These are phyloP conservation scores for Drosophila macrospina DNA, from an alignment of 2,888 invertebrate species.

Conservation along the genomic window DNA sequence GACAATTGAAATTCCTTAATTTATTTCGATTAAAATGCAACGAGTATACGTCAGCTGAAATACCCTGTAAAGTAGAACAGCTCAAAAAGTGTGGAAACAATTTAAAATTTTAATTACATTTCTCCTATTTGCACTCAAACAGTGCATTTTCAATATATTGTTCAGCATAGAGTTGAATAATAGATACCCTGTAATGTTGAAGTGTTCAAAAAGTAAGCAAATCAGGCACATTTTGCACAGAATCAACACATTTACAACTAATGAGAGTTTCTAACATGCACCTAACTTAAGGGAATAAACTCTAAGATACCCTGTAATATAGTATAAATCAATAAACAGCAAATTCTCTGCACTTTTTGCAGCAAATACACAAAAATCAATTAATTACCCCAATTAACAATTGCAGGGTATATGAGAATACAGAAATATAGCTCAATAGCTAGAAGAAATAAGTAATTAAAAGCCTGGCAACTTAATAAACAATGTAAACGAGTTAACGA, in stretches of 20 bases:
- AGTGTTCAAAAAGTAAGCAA: too few relatives aligned
- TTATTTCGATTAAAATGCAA: background rate
- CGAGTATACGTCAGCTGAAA: background rate
- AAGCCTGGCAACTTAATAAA: conserved; percentile 62
- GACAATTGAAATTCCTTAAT: too few relatives aligned
- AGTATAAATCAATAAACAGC: background rate
- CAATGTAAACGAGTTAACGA: conserved; percentile 74
- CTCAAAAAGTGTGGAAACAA: background rate
- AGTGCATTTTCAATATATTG: too few relatives aligned
- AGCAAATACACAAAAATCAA: too few relatives aligned
- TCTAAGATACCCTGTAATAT: background rate
- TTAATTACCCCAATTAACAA: background rate
- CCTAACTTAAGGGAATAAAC: background rate
- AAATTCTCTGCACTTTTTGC: background rate
- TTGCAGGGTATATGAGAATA: conserved; percentile 18
- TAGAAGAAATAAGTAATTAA: conserved; percentile 40
- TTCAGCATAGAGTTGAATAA: background rate
- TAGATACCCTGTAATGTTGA: background rate
- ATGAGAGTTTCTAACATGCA: too few relatives aligned
- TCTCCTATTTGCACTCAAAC: too few relatives aligned
- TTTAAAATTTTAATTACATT: too few relatives aligned
- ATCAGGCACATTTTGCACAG: too few relatives aligned
- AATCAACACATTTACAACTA: too few relatives aligned
- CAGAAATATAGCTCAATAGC: conserved; percentile 41
- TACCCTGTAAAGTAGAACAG: background rate